These are phyloP conservation scores for Silurus glanis DNA, from an alignment of 2,113 vertebrate genomes.

Conservation along the genomic window DNA sequence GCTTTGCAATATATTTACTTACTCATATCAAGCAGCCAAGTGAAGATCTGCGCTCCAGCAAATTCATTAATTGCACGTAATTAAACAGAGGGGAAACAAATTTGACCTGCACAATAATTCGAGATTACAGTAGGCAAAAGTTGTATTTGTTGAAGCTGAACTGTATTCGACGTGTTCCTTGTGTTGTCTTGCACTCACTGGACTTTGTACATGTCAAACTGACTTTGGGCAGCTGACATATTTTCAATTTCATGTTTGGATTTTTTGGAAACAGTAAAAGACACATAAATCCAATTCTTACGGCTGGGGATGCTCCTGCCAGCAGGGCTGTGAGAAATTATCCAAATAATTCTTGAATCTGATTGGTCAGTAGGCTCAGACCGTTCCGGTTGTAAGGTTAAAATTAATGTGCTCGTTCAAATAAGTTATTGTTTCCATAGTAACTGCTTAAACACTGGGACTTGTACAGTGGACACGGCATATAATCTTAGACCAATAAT, in stretches of 20 bases:
- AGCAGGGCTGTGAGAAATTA: neutral
- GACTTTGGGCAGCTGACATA: neutral
- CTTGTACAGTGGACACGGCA: neutral
- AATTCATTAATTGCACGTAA: neutral
- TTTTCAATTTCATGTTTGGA: too few relatives aligned
- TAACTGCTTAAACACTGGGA: neutral
- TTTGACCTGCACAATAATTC: neutral
- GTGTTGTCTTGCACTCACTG: neutral
- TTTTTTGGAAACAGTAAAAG: slow-evolving; percentile 1
- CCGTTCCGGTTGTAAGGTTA: neutral
- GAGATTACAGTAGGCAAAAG: neutral
- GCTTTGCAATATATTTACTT: neutral
- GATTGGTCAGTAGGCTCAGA: neutral
- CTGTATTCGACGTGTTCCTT: neutral
- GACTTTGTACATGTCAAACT: neutral
- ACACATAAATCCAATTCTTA: neutral
- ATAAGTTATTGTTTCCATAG: neutral
- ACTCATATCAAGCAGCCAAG: neutral
- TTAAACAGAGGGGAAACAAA: neutral
- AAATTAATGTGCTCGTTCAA: neutral
- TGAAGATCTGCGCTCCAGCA: neutral
- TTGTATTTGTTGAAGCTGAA: neutral
- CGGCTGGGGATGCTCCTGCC: neutral
- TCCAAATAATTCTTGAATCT: neutral
- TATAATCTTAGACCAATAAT: neutral